phyloP scores from a whole-genome alignment of 1,140 invertebrate genomes.

The Arctopsyche grandis region DNA sequence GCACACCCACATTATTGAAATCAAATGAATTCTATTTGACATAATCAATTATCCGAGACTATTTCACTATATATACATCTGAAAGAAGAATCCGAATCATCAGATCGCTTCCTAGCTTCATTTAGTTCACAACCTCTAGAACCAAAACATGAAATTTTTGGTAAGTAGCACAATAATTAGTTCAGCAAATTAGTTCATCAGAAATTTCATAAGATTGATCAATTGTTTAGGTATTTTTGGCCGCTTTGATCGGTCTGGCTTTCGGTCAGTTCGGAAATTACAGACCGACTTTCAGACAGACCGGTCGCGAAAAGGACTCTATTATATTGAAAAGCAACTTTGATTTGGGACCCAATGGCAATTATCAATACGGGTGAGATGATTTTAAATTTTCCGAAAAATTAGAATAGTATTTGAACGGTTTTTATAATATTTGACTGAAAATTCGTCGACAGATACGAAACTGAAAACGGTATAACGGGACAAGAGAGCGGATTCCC shows the following conservation, averaged over 20 bases:
- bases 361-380: constrained; percentile 54
- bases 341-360: constrained; percentile 55
- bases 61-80: constrained; percentile 39
- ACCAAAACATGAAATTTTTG: constrained; percentile 39
- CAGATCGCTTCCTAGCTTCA: constrained; percentile 33
- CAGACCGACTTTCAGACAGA: constrained; percentile 34
- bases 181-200: not conserved
- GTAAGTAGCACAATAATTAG: not conserved
- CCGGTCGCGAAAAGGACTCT: constrained; percentile 47
- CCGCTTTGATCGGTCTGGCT: constrained; percentile 36
- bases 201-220: not conserved
- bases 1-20: constrained; percentile 28
- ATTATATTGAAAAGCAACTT: constrained; percentile 52
- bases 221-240: constrained; percentile 42
- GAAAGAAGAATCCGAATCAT: not conserved
- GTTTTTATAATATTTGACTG: not conserved
- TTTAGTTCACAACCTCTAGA: constrained; percentile 19
- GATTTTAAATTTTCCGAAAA: not conserved
- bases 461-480: constrained; percentile 71
- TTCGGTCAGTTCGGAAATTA: constrained; percentile 23
- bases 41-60: constrained; percentile 31
- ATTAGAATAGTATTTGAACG: not conserved
- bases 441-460: constrained; percentile 65
- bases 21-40: constrained; percentile 31
- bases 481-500: constrained; percentile 65